These are phyloP conservation scores for Temnothorax nylanderi DNA, from an alignment of 1,140 invertebrate genomes.

Conservation along the genomic window DNA sequence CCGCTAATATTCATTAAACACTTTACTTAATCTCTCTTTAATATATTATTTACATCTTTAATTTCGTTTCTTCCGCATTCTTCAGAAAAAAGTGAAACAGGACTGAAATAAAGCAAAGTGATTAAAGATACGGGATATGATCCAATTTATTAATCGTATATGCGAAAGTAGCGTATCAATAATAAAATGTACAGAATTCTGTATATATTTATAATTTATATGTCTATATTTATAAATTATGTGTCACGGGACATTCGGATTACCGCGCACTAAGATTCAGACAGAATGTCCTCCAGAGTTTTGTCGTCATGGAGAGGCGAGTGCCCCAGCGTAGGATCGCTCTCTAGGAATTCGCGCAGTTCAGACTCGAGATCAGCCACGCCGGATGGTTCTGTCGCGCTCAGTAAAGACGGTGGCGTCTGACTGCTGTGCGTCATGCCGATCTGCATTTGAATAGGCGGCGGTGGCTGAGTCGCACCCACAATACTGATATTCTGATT, in stretches of 20 bases:
- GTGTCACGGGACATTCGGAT: not conserved
- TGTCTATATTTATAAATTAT: slow-evolving; percentile 44
- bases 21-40: not conserved
- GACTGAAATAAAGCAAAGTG: not conserved
- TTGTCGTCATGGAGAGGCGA: slow-evolving; percentile 88
- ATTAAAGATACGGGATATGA: slow-evolving; percentile 24
- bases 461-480: slow-evolving; percentile 61
- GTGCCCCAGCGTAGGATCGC: slow-evolving; percentile 87
- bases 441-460: slow-evolving; percentile 81
- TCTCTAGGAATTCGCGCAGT: slow-evolving; percentile 90
- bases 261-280: slow-evolving; percentile 84
- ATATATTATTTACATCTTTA: not conserved
- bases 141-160: slow-evolving; percentile 48
- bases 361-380: slow-evolving; percentile 89
- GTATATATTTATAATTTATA: slow-evolving; percentile 34
- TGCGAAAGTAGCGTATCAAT: slow-evolving; percentile 25
- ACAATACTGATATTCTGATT: slow-evolving; percentile 76
- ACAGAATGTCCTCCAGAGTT: slow-evolving; percentile 88
- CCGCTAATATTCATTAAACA: not conserved
- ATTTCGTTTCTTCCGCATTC: not conserved
- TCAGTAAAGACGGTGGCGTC: slow-evolving; percentile 74
- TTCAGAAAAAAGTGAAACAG: not conserved
- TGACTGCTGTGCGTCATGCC: slow-evolving; percentile 77
- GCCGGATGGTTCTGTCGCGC: slow-evolving; percentile 78
- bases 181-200: slow-evolving; percentile 67